Percentiles rank a stretch among this genome's conserved stretches.
Conservation (phyloP, 2,113 vertebrate genomes). For the Echinops telfairi region DNA sequence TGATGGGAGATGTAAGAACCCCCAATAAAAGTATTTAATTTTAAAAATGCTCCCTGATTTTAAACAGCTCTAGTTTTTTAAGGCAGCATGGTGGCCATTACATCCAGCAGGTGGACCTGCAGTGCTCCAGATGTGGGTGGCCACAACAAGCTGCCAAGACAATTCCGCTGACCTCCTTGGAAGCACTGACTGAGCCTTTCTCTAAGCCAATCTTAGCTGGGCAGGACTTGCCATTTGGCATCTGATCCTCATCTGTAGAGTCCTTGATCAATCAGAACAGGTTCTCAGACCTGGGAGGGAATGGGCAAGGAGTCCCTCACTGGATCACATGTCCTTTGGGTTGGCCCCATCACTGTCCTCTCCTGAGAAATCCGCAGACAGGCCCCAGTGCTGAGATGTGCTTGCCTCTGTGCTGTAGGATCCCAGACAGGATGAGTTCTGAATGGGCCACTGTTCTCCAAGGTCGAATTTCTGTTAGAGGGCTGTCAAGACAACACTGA, state of each 20-base stretch:
- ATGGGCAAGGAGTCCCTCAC: background rate
- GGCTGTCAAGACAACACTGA: background rate
- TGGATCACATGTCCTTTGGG: too few species aligned
- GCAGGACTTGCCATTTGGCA: background rate
- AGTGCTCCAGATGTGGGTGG: fast-evolving
- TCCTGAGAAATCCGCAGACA: too few species aligned
- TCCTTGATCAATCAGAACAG: background rate
- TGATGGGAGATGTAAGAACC: too few species aligned
- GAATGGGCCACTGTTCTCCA: background rate
- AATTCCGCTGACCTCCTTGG: background rate
- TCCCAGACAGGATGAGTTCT: background rate
- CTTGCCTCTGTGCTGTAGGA: background rate
- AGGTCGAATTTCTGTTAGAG: background rate
- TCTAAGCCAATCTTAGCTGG: too few species aligned
- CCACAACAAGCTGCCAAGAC: background rate
- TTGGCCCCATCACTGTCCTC: background rate
- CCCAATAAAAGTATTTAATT: too few species aligned
- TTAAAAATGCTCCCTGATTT: background rate
- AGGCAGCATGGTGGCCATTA: background rate
- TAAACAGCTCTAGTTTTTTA: fast-evolving
- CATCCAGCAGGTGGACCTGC: background rate
- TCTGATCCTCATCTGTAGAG: background rate
- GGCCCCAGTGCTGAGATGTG: too few species aligned
- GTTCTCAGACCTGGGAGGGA: background rate
- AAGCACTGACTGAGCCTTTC: background rate